Evolutionary conservation across 2,888 invertebrate genomes (phyloP).

Genomic region (Lasius platythorax): DNA sequence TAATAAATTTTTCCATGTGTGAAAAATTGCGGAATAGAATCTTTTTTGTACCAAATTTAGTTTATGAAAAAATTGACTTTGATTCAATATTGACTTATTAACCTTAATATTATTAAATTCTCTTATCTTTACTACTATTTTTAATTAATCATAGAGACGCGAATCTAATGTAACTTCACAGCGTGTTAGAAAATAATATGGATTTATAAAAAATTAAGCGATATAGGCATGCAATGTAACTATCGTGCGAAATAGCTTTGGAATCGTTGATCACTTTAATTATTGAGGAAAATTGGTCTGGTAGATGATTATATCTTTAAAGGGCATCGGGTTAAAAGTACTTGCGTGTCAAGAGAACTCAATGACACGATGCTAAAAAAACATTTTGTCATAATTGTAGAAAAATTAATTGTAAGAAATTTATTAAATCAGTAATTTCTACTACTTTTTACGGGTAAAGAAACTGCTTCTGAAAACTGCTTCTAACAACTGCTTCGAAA

Average conservation of each 20-base stretch:
- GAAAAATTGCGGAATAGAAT: no score
- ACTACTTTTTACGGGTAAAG: slow-evolving; percentile 11
- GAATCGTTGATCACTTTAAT: background rate
- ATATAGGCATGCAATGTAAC: background rate
- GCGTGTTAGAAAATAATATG: background rate
- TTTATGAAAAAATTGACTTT: background rate
- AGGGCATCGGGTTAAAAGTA: slow-evolving; percentile 14
- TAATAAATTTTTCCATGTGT: no score
- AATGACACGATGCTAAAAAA: background rate
- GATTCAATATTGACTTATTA: background rate
- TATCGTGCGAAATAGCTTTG: background rate
- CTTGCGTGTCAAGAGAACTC: background rate
- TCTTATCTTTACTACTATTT: background rate
- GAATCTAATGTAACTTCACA: background rate
- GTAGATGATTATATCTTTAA: background rate
- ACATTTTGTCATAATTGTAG: slow-evolving; percentile 5
- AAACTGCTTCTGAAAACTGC: slow-evolving; percentile 1
- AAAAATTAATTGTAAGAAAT: background rate
- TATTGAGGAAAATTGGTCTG: background rate
- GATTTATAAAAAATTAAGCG: background rate
- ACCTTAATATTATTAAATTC: background rate
- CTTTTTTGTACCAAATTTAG: background rate
- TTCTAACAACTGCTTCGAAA: slow-evolving; percentile 1
- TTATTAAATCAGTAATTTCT: background rate
- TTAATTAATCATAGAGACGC: background rate